A percentile compares a stretch with the other conserved stretches of the same genome.
Conservation (phyloP, 2,797 vertebrate species). For the Anguilla pacifica region DNA sequence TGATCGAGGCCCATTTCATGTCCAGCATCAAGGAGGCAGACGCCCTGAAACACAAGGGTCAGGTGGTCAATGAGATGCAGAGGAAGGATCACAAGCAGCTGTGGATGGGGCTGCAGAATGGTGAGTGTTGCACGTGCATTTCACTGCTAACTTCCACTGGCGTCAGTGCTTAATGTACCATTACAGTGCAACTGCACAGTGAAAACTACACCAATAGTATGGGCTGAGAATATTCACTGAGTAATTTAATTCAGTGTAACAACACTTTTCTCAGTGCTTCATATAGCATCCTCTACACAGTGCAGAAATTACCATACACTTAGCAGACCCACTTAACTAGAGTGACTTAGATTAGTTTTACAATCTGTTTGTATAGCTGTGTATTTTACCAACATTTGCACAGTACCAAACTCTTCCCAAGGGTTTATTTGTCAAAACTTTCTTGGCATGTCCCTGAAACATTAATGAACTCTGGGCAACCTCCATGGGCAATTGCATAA, state of each 20-base stretch:
- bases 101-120: constrained; percentile 98
- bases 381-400: too few relatives aligned
- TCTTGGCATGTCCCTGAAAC: neutral
- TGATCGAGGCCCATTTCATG: constrained; percentile 98
- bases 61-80: constrained; percentile 99
- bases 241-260: neutral
- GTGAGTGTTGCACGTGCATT: constrained; percentile 63
- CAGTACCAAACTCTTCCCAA: neutral
- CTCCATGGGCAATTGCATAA: neutral
- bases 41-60: constrained; percentile 96
- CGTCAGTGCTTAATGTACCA: neutral
- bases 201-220: neutral
- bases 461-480: neutral
- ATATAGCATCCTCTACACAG: neutral
- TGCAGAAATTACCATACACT: neutral
- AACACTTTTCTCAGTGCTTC: neutral
- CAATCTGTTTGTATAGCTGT: neutral
- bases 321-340: neutral
- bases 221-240: neutral
- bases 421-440: neutral
- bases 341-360: neutral
- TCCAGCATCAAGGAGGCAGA: constrained; percentile 98
- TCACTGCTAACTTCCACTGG: neutral
- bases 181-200: neutral
- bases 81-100: constrained; percentile 99